Evolutionary conservation across 2,888 invertebrate species (phyloP).

Genomic region (Mellilla xanthometata): DNA sequence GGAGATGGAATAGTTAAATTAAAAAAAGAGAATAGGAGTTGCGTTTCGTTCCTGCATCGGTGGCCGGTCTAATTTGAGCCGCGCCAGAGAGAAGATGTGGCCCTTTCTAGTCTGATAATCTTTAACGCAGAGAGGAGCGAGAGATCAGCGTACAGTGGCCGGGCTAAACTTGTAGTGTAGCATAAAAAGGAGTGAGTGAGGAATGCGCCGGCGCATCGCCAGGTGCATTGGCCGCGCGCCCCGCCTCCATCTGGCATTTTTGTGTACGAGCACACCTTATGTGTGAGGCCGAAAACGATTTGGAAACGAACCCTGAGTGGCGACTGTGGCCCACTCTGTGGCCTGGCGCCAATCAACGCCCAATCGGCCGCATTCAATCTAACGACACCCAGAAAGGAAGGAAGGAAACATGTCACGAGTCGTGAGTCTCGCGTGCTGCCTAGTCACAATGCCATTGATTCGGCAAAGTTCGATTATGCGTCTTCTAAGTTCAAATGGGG

Average conservation of each 20-base stretch:
- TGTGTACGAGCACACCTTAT: constrained; percentile 64
- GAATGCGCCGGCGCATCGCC: constrained; percentile 73
- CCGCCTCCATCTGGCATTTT: constrained; percentile 72
- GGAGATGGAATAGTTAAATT: constrained; percentile 61
- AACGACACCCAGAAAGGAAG: neutral
- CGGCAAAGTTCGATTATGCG: constrained; percentile 44
- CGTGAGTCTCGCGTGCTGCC: constrained; percentile 25
- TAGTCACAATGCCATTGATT: constrained; percentile 42
- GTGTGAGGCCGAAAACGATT: constrained; percentile 57
- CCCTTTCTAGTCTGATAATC: constrained; percentile 46
- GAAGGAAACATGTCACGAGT: neutral
- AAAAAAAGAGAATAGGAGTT: constrained; percentile 59
- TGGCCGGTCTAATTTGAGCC: constrained; percentile 45
- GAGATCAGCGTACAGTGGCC: constrained; percentile 55
- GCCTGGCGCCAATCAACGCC: constrained; percentile 39
- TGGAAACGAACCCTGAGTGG: constrained; percentile 43
- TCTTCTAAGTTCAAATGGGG: constrained; percentile 50
- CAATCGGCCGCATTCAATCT: constrained; percentile 8
- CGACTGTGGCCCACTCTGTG: constrained; percentile 1
- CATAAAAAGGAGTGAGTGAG: constrained; percentile 80
- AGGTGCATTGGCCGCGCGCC: constrained; percentile 78
- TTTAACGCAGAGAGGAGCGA: constrained; percentile 38
- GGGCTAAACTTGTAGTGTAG: constrained; percentile 65
- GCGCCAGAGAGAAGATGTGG: constrained; percentile 39
- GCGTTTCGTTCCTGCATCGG: constrained; percentile 55